A percentile compares a stretch with the other conserved stretches of the same genome.
Conservation (phyloP, 2,888 invertebrate genomes). For the Ophraella communa region DNA sequence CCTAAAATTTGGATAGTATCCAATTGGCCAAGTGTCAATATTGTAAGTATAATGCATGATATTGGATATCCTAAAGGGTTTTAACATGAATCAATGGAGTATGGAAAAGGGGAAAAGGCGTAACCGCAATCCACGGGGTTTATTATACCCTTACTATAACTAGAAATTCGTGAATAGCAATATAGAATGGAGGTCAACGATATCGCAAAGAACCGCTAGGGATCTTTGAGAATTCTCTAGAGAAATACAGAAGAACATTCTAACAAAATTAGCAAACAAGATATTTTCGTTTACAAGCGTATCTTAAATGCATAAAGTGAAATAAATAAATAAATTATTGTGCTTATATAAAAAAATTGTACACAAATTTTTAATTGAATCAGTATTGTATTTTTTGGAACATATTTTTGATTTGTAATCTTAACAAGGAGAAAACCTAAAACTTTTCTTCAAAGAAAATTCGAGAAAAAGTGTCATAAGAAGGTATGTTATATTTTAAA, state of each 20-base stretch:
- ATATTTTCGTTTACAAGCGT: too few species aligned
- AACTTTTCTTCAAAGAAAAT: too few species aligned
- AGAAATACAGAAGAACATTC: constrained; percentile 6
- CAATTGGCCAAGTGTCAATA: background rate
- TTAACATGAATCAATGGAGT: background rate
- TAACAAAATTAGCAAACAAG: background rate
- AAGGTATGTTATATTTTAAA: too few species aligned
- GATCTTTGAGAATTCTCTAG: constrained; percentile 2
- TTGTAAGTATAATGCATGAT: background rate
- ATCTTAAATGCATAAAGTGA: too few species aligned
- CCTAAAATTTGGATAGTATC: background rate
- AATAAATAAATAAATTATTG: too few species aligned
- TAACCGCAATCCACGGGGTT: background rate
- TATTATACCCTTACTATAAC: background rate
- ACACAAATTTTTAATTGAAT: too few species aligned
- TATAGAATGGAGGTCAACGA: background rate
- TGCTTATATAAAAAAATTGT: too few species aligned
- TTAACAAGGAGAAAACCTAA: too few species aligned
- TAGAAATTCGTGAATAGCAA: background rate
- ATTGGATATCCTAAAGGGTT: background rate
- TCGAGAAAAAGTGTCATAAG: too few species aligned
- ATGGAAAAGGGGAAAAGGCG: background rate
- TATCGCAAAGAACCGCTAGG: constrained; percentile 8
- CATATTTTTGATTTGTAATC: too few species aligned
- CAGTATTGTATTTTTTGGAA: too few species aligned